These are phyloP conservation scores for Hypomesus transpacificus DNA, from an alignment of 2,113 vertebrate species.

Conservation along the genomic window DNA sequence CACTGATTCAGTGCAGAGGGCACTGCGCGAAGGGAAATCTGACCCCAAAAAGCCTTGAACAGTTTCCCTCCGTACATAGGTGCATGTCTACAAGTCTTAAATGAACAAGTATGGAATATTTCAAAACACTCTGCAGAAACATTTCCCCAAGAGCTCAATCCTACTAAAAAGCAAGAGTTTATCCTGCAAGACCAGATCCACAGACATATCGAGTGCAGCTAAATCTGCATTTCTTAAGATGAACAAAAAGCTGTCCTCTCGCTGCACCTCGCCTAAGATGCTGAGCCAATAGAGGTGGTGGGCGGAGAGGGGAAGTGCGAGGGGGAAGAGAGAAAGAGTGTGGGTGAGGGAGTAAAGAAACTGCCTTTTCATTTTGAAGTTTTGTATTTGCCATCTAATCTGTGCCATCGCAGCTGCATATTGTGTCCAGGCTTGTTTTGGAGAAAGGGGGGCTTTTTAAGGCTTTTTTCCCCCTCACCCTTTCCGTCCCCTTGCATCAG, in stretches of 20 bases:
- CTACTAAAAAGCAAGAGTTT: background rate
- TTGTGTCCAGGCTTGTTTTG: slow-evolving; percentile 42
- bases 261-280: slow-evolving; percentile 44
- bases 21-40: background rate
- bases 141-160: background rate
- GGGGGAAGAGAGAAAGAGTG: background rate
- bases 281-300: slow-evolving; percentile 45
- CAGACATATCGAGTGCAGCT: slow-evolving; percentile 26
- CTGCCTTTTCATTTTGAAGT: slow-evolving; percentile 36
- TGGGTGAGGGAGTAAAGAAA: background rate
- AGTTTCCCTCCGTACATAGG: too few relatives aligned
- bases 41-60: too few relatives aligned
- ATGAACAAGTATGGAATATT: too few relatives aligned
- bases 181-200: slow-evolving; percentile 1
- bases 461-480: slow-evolving; percentile 13
- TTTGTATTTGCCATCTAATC: slow-evolving; percentile 47
- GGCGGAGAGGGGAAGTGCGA: slow-evolving; percentile 20
- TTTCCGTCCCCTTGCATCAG: slow-evolving; percentile 53
- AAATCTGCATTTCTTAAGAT: slow-evolving; percentile 50
- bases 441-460: background rate
- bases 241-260: slow-evolving; percentile 36
- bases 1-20: slow-evolving; percentile 42
- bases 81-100: too few relatives aligned
- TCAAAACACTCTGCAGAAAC: too few relatives aligned
- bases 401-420: slow-evolving; percentile 51